phyloP scores from a whole-genome alignment of 2,888 invertebrate genomes.

The Acanthosoma haemorrhoidale region DNA sequence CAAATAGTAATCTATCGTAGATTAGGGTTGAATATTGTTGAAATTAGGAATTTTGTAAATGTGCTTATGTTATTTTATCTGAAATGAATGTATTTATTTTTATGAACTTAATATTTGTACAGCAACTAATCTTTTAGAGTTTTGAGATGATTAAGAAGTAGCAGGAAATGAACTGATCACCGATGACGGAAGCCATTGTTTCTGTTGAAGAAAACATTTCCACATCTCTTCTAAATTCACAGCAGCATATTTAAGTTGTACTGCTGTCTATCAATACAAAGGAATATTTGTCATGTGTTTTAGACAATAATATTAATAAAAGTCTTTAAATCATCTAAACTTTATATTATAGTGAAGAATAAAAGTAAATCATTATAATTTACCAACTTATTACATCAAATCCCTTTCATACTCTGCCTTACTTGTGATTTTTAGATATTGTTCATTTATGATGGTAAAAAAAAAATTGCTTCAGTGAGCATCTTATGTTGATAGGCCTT shows the following conservation, averaged over 20 bases:
- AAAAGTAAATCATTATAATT: background rate
- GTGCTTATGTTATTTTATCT: background rate
- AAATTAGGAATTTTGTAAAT: background rate
- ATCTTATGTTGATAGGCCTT: too few relatives aligned
- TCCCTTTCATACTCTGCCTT: too few relatives aligned
- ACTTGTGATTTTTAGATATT: too few relatives aligned
- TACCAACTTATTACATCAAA: too few relatives aligned
- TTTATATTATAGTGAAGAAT: background rate
- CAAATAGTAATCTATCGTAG: background rate
- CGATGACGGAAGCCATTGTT: too few relatives aligned
- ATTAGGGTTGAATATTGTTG: background rate
- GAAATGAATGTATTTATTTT: background rate
- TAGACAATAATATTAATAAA: background rate
- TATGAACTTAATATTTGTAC: slow-evolving; percentile 3
- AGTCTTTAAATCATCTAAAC: background rate
- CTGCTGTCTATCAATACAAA: background rate
- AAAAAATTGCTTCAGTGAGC: too few relatives aligned
- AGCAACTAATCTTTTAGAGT: background rate
- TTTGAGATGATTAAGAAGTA: too few relatives aligned
- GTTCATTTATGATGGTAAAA: too few relatives aligned
- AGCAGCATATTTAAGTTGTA: too few relatives aligned
- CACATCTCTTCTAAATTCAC: too few relatives aligned
- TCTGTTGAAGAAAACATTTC: too few relatives aligned
- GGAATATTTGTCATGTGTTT: background rate
- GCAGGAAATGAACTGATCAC: too few relatives aligned